These are phyloP conservation scores for Aphaenogaster ashmeadi DNA, from an alignment of 1,140 invertebrate genomes.

Conservation along the genomic window DNA sequence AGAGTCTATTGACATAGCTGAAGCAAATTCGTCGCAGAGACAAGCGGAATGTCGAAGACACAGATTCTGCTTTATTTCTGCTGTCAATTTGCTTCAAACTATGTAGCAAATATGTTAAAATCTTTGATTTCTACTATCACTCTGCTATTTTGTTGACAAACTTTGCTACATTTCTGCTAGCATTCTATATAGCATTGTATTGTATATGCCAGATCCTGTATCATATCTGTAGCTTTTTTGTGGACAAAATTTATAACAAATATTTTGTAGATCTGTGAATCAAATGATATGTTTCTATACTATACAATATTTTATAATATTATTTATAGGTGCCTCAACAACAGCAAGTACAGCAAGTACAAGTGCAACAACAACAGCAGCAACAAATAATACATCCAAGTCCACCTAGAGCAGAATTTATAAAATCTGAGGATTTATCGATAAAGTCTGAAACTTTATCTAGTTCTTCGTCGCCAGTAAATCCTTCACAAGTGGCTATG, in stretches of 20 bases:
- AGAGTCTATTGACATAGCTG: no score
- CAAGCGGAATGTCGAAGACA: no score
- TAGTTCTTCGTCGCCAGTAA: conserved; percentile 82
- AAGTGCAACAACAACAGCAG: conserved; percentile 78
- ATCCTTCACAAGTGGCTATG: conserved; percentile 84
- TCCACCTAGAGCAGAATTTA: conserved; percentile 82
- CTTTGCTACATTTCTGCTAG: not conserved
- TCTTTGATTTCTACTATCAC: not conserved
- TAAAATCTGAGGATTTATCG: conserved; percentile 50
- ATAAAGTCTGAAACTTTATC: conserved; percentile 74
- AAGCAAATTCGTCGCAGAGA: no score
- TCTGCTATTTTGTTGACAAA: not conserved
- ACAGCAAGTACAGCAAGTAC: conserved; percentile 81
- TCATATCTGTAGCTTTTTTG: no score
- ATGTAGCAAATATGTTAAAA: not conserved
- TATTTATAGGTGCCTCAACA: conserved; percentile 83
- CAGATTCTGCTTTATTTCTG: not conserved
- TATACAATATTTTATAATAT: conserved; percentile 5
- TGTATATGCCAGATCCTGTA: not conserved
- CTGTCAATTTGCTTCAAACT: not conserved
- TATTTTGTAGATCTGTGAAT: not conserved
- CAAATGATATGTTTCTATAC: not conserved
- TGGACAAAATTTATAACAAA: no score
- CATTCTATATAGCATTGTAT: not conserved
- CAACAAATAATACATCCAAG: conserved; percentile 86